These are phyloP conservation scores for Drosophila pseudoananassae DNA, from an alignment of 1,140 invertebrate genomes.

Conservation along the genomic window DNA sequence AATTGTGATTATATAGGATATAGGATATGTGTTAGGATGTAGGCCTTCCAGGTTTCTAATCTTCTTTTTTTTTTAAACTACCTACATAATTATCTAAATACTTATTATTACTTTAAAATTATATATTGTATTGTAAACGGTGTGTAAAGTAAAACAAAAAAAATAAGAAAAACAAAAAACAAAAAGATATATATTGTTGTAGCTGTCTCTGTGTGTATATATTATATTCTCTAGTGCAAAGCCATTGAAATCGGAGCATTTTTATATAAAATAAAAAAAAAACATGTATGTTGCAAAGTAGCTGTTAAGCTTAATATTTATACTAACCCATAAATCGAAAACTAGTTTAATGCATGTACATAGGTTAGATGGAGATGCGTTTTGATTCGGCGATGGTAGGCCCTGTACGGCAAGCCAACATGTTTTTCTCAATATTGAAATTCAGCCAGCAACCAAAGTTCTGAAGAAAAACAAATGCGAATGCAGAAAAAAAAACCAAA, in stretches of 20 bases:
- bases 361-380: conserved; percentile 52
- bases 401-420: neutral
- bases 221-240: conserved; percentile 21
- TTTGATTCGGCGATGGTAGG: conserved; percentile 5
- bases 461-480: conserved; percentile 40
- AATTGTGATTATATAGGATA: conserved; percentile 73
- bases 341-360: conserved; percentile 72
- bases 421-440: conserved; percentile 35
- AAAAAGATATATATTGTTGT: conserved; percentile 23
- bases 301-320: conserved; percentile 63
- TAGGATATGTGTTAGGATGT: conserved; percentile 48
- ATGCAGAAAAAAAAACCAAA: conserved; percentile 34
- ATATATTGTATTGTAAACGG: conserved; percentile 21
- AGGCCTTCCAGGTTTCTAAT: conserved; percentile 10
- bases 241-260: conserved; percentile 46
- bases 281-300: neutral
- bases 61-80: conserved; percentile 11
- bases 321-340: conserved; percentile 25
- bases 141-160: conserved; percentile 9
- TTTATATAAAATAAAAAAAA: no score
- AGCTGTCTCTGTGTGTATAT: conserved; percentile 49
- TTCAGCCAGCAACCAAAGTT: conserved; percentile 51
- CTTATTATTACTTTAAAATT: conserved; percentile 1
- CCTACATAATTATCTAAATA: neutral
- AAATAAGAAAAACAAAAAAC: no score